phyloP scores from a whole-genome alignment of 1,140 invertebrate species.

The Drosophila suzukii region DNA sequence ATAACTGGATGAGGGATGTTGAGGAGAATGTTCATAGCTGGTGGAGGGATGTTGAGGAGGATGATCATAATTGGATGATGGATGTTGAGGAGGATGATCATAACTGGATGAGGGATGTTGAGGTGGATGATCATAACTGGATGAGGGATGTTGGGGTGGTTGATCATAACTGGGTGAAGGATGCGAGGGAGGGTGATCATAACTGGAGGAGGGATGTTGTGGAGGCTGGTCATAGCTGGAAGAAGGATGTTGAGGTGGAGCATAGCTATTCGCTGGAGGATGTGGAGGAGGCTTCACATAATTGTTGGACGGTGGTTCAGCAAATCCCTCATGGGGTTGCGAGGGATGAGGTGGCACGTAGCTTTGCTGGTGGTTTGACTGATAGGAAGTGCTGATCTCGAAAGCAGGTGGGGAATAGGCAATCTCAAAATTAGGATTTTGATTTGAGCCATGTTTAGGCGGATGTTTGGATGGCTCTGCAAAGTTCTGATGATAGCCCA shows the following conservation, averaged over 20 bases:
- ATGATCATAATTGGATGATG: no score
- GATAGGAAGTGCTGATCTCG: constrained; percentile 69
- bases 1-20: constrained; percentile 6
- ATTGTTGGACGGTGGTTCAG: constrained; percentile 21
- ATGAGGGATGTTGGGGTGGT: constrained; percentile 2
- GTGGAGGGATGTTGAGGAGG: constrained; percentile 4
- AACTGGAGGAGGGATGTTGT: constrained; percentile 13
- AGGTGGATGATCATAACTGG: constrained; percentile 13
- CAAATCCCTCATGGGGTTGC: background rate
- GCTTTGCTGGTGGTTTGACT: constrained; percentile 42
- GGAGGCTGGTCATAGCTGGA: constrained; percentile 9
- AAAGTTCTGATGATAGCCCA: constrained; percentile 63
- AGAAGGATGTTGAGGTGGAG: constrained; percentile 23
- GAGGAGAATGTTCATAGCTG: constrained; percentile 3
- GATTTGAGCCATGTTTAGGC: background rate
- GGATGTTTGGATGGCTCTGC: constrained; percentile 60
- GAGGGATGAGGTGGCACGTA: constrained; percentile 28
- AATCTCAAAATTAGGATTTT: constrained; percentile 59
- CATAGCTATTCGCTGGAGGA: constrained; percentile 7
- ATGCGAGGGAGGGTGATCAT: constrained; percentile 16
- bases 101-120: constrained; percentile 16
- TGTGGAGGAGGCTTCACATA: constrained; percentile 29
- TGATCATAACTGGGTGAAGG: constrained; percentile 8
- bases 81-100: constrained; percentile 8
- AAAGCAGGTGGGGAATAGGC: constrained; percentile 73